Base-by-base conservation (phyloP, 1,140 invertebrate species). In the Drosophila bifasciata region DNA sequence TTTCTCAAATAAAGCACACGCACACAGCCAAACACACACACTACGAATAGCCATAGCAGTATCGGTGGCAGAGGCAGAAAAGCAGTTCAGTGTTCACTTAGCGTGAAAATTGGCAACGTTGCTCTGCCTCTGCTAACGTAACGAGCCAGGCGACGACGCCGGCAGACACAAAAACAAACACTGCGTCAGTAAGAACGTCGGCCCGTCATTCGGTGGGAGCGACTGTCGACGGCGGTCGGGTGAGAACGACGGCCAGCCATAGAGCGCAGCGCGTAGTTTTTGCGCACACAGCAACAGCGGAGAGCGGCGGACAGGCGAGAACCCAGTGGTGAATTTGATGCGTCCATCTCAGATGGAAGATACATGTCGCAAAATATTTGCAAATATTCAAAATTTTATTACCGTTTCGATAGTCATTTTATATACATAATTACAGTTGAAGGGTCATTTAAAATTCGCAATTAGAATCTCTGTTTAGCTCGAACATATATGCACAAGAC, bases 1-100 rank as follows among this genome's bases (percentile, higher is more conserved):
- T 86, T 86, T 86, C 81, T 86, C 83, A 86, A 77, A 88, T 81
- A 81, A 86, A 88, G 78, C 77, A 76, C 76, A 79, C 61, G 46
- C 61, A 62, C 45, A 75, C 51, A 39, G 23, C 17, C 44, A 44
- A 21, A 55, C 40, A 49, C 32, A 59, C 23, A 44, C 17, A 19
- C 48, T 19, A 28, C 43, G 36, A n/a, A 68, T 15, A 56, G 17
- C 48, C 45, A 21, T 28, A 25, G 21, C 28, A 32, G 9, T 9
- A 9, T 32, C 28, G 28, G 28, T 11, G 28, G 28, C 28, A 9
- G 28, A 32, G 23, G 23, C 25, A 25, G 25, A 15, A 19, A n/a
- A 49, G 50, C 55, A 50, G 23, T 32, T 5, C 32, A 36, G 49
- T 17, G 49, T 17, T 51, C 49, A 36, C 28, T 39, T 51, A 17